Percentiles rank a stretch among this genome's conserved stretches.
Conservation (phyloP, 2,113 vertebrate species). For the Cynoglossus semilaevis region DNA sequence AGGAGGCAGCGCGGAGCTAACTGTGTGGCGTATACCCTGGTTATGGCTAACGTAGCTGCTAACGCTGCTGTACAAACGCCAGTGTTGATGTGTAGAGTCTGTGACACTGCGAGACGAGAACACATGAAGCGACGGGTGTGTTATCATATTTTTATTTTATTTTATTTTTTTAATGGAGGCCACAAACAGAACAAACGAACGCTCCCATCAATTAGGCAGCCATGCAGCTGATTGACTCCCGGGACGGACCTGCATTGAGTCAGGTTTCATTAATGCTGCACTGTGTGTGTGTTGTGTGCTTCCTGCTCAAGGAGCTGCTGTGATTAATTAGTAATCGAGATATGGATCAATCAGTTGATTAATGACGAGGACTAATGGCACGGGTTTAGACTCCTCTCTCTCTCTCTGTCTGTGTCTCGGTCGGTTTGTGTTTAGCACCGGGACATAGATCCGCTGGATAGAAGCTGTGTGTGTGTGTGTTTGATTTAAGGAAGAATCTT, state of each 20-base stretch:
- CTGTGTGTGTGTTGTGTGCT: conserved; percentile 10
- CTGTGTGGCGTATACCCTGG: conserved; percentile 53
- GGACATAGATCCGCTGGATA: background rate
- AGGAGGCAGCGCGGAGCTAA: conserved; percentile 52
- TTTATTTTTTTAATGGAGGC: conserved; percentile 14
- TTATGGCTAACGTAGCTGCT: conserved; percentile 38
- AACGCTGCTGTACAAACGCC: conserved; percentile 3
- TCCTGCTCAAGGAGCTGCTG: conserved; percentile 41
- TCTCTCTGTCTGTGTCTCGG: no score
- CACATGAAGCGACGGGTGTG: conserved; percentile 6
- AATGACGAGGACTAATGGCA: conserved; percentile 3
- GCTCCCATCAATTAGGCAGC: conserved; percentile 27
- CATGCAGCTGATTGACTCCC: conserved; percentile 31
- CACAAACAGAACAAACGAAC: conserved; percentile 19
- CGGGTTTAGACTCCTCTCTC: background rate
- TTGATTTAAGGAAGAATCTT: background rate
- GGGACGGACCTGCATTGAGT: conserved; percentile 42
- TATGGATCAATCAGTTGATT: conserved; percentile 2
- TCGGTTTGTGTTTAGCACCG: background rate
- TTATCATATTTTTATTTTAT: no score
- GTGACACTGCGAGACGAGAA: conserved; percentile 3
- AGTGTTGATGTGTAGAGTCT: conserved; percentile 23
- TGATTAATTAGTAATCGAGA: conserved; percentile 55
- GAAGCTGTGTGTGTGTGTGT: background rate
- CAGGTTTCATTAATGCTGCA: conserved; percentile 38